Evolutionary conservation across 2,797 vertebrate species (phyloP), one percentile per base, ranked within the genome.

Genomic region (Notolabrus celidotus): DNA sequence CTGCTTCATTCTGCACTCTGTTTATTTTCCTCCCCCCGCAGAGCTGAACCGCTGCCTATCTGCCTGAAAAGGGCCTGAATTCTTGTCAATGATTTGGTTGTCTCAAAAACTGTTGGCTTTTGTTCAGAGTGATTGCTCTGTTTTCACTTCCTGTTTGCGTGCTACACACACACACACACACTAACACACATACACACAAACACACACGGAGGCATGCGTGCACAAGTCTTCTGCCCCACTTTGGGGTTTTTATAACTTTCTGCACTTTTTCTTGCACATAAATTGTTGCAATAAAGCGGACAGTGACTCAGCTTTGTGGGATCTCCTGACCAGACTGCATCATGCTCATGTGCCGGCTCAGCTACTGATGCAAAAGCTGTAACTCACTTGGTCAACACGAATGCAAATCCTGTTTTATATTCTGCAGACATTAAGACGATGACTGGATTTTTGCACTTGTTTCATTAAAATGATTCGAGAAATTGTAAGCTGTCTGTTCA

Each of bases 61-160:
- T 70, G 27, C 71, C 49, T 29, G 14, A 67, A 74, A 83, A 83
- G 55, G 68, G 65, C 29, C 42, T 6, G 43, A 57, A 66, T 33
- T 77, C 42, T 74, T 67, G 46, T 77, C 31, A 64, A 57, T 53
- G 54, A 70, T 78, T 79, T 43, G 34, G 23, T 6, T 27, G 36
- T 77, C 27, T 29, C 17, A 49, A 70, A 57, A 69, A 55, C 41
- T 38, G 23, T 31, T 47, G 29, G n/a, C 77, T 72, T 87, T 86
- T 82, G 74, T 83, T 70, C 59, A 54, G 58, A 50, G 66, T n/a
- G 57, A 80, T 66, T 80, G 79, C 80, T 67, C 43, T 22, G 56
- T 84, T 90, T 83, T 86, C 78, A 77, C 83, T 91, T 92, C 90
- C 86, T 89, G 83, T 88, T 88, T 84, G 78, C 49, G 54, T 71